These are phyloP conservation scores for Liasis olivaceus DNA, from an alignment of 2,797 vertebrate species.

Conservation along the genomic window DNA sequence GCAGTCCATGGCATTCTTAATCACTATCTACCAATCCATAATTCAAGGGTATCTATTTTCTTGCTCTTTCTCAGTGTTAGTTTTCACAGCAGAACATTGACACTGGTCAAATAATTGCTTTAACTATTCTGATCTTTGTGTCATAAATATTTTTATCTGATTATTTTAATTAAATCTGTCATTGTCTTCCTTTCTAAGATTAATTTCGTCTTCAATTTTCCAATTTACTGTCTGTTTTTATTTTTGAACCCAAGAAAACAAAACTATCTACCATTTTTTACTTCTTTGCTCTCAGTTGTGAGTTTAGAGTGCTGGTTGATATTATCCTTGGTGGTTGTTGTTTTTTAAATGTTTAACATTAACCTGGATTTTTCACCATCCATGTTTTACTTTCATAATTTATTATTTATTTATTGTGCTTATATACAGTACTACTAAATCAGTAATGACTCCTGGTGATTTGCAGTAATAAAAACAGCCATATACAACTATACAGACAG, in stretches of 20 bases:
- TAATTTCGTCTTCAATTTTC: neutral
- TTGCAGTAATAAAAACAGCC: neutral
- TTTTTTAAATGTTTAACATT: neutral
- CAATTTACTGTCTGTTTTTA: neutral
- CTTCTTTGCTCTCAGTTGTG: neutral
- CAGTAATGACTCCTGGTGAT: neutral
- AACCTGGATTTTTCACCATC: neutral
- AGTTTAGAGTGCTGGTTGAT: neutral
- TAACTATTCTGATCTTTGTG: neutral
- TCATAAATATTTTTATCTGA: neutral
- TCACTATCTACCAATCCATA: neutral
- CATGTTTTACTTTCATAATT: neutral
- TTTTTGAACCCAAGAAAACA: neutral
- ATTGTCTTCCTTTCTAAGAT: neutral
- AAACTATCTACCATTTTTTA: neutral
- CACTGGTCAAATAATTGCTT: neutral
- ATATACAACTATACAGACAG: neutral
- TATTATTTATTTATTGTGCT: neutral
- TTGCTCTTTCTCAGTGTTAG: neutral
- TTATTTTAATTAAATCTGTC: neutral
- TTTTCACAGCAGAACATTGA: neutral
- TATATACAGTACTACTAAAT: neutral
- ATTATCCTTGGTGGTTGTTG: neutral
- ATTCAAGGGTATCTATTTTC: neutral
- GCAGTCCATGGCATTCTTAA: neutral